Conservation (phyloP, 2,888 invertebrate genomes). For the Carcina quercana region DNA sequence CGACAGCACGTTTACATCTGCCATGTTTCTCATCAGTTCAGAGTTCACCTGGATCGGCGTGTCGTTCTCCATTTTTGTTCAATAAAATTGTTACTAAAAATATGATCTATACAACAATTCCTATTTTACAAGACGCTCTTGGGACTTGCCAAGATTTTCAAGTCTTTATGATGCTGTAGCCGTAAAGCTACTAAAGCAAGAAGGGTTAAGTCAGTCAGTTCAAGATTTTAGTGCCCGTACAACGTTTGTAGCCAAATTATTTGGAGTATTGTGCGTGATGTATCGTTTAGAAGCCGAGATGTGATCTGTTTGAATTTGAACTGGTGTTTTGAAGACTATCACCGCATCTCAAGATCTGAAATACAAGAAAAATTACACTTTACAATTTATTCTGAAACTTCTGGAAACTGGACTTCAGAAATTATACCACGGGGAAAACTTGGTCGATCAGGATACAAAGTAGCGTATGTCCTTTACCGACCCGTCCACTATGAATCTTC, state of each 20-base stretch:
- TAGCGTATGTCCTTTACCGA: no score
- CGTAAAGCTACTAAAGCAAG: conserved; percentile 20
- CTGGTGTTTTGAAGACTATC: conserved; percentile 41
- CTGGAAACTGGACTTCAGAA: no score
- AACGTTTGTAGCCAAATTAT: conserved; percentile 9
- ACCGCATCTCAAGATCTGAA: conserved; percentile 72
- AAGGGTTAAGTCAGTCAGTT: conserved; percentile 19
- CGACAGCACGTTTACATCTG: conserved; percentile 49
- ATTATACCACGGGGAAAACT: no score
- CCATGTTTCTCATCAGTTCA: conserved; percentile 33
- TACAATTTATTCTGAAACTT: no score
- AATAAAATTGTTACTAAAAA: conserved; percentile 24
- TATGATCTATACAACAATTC: conserved; percentile 31
- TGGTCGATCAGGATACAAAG: no score
- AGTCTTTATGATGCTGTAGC: conserved; percentile 20
- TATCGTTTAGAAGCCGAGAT: conserved; percentile 15
- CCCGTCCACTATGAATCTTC: no score
- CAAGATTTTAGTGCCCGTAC: conserved; percentile 34
- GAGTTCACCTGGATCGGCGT: conserved; percentile 28
- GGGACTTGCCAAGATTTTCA: conserved; percentile 27
- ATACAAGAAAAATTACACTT: conserved; percentile 22
- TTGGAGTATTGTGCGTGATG: conserved; percentile 12
- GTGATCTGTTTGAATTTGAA: conserved; percentile 32
- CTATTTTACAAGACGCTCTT: conserved; percentile 22
- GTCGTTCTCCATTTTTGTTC: conserved; percentile 20